Percentiles rank a stretch among this genome's conserved stretches.
phyloP scores from a whole-genome alignment of 2,797 vertebrate species.

The Brachymystax lenok region DNA sequence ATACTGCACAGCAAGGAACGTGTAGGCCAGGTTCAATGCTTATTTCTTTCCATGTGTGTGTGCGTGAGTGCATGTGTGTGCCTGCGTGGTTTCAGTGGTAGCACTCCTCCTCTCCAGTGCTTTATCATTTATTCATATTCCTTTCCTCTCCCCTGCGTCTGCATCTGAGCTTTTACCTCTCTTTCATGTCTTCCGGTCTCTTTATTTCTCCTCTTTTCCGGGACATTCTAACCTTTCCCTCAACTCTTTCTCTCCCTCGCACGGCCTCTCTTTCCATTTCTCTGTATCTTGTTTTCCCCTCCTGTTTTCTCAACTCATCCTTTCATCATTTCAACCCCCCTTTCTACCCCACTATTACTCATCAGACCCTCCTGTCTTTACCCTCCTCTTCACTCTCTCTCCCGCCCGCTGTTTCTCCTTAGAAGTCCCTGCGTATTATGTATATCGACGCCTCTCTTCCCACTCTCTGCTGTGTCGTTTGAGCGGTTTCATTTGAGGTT shows the following conservation, averaged over 20 bases:
- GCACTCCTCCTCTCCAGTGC: slow-evolving; percentile 14
- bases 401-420: neutral
- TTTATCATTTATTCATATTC: slow-evolving; percentile 62
- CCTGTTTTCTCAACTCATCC: slow-evolving; percentile 25
- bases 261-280: neutral
- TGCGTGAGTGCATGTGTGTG: neutral
- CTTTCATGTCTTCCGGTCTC: slow-evolving; percentile 18
- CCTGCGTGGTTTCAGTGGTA: neutral
- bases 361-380: slow-evolving; percentile 2
- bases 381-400: slow-evolving; percentile 12
- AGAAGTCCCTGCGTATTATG: slow-evolving; percentile 8
- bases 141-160: slow-evolving; percentile 31
- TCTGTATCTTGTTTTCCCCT: neutral
- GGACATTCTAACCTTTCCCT: slow-evolving; percentile 29
- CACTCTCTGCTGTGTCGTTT: neutral
- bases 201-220: slow-evolving; percentile 2
- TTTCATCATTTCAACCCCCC: slow-evolving; percentile 7
- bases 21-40: neutral
- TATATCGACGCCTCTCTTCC: slow-evolving; percentile 1
- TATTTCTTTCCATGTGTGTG: neutral
- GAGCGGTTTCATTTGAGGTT: no score
- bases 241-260: neutral
- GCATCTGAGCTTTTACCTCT: slow-evolving; percentile 45
- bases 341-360: neutral
- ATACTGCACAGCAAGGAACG: slow-evolving; percentile 14